Evolutionary conservation across 2,797 vertebrate genomes (phyloP), one percentile per base, ranked within the genome.

Genomic region (Myotis myotis): DNA sequence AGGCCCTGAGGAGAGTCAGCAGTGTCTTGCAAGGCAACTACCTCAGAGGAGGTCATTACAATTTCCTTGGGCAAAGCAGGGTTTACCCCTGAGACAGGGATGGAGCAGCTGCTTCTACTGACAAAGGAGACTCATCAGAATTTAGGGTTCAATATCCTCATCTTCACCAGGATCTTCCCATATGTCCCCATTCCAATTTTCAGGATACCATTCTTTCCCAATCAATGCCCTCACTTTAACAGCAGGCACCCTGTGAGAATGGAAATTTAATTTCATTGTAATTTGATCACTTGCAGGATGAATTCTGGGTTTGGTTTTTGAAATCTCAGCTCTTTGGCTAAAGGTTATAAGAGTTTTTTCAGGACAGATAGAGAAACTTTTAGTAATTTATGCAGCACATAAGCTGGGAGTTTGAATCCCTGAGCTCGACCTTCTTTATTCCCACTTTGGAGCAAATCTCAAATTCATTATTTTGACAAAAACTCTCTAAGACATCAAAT

Each of bases 261-360:
- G 64, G 53, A 55, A 94, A 94, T 76, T 66, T 80, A 93, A 91
- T 91, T 91, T 47, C 68, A 85, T 70, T 76, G 51, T 75, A 81
- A 90, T 84, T 90, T 72, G 51, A 3, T 79, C 64, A 51, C 47
- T 81, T 76, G 55, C 38, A 28, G 47, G 16, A 66, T 76, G 28
- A 57, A 76, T 71, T 92, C 36, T 68, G 71, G 41, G 8, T 68
- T 79, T 68, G 38, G 19, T 47, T 91, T 94, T 85, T 64, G 47
- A 66, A 87, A 30, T 51, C 53, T 93, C 30, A 93, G n/a, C 7
- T 47, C 36, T 79, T 94, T 66, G 51, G 66, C 22, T 85, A 17
- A 28, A 70, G 12, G 68, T n/a, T 4, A 71, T 47, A 71, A 70
- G 36, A 17, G 8, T 76, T 71, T 66, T 84, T 87, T 80, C 10